Base-by-base conservation (phyloP, 2,113 vertebrate genomes). In the Heterotilapia buettikoferi region DNA sequence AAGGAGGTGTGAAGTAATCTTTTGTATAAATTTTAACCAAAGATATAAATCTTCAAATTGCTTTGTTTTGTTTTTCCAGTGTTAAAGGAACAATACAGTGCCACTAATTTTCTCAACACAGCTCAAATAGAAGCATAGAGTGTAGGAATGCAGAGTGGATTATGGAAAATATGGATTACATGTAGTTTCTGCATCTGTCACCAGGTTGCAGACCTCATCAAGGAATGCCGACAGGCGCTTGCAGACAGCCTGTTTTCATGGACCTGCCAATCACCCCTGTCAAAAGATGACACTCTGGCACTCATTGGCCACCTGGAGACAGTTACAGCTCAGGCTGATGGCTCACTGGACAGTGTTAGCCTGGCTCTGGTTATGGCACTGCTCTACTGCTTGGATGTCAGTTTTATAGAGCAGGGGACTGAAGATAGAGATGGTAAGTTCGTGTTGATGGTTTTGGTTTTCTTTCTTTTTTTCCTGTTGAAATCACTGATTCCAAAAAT, bases 371-470 rank as follows among this genome's bases (percentile, higher is more conserved):
- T 99, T 21, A 99, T 99, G 98, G 97, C 98, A 1, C 95, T 99
- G 54, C 97, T 99, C 3, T 99, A 99, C 95, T 98, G 98, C 94
- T 97, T 99, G 83, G 98, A 99, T 90, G 97, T 97, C 91, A 98
- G 98, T 86, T 99, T 98, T 86, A 89, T 99, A 86, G 98, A 99
- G 40, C 98, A 99, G 89, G 97, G 96, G 61, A 95, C 97, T 31
- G 99, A 99, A 92, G 98, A 99, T 54, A 93, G 98, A 93, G 98
- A 99, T 81, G 99, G 99, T 99, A 12, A 19, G 59, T 36, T 63
- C 2, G 6, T 63, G 59, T 36, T 63, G 18, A 63, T n/a, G 31
- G 31, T 63, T 63, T 63, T 63, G 2, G 29, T 11, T 63, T 36
- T 63, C 16, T 19, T 63, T 7, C 3, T 11, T 33, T 36, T 33